Evolutionary conservation across 2,888 invertebrate genomes (phyloP), one percentile per base, ranked within the genome.

Genomic region (Noctuana brunneofusca): DNA sequence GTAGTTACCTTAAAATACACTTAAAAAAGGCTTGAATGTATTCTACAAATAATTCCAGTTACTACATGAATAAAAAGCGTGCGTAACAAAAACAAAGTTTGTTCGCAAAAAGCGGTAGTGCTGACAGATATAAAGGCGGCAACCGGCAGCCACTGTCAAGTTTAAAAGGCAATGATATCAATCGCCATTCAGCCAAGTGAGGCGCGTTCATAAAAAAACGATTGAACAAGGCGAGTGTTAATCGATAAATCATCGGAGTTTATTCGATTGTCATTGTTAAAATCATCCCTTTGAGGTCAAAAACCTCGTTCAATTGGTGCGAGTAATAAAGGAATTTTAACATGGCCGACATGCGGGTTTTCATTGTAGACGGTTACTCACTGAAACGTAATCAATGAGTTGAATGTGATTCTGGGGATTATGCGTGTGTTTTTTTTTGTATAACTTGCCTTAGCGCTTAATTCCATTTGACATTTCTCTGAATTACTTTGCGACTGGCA

Each of bases 221-320:
- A 62, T 48, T 35, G 43, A 53, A 56, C 63, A 60, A 43, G 46
- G 22, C 50, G 57, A 67, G 65, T 65, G 67, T 58, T 63, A 65
- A 66, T 67, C 69, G 66, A 72, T 72, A 74, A 74, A 72, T 73
- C 70, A 68, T 69, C 54, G 50, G 46, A 59, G 49, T 68, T 71
- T 64, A 71, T 70, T 71, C 69, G 74, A 72, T 75, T 73, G 73
- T 66, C 74, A 75, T 79, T 74, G 79, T 79, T 78, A 84, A 82
- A 78, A 83, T 75, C 80, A 83, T 81, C 80, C 84, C 79, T 72
- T 68, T 65, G 73, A 77, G 86, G 80, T 84, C 83, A 82, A 79
- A 79, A 83, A 84, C 82, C 84, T 78, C 78, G 71, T 75, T 78
- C 84, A 86, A 86, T 86, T 81, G 80, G 73, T 72, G 72, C 68